These are phyloP conservation scores for Tinamus guttatus DNA, from an alignment of 2,113 vertebrate species.

Conservation along the genomic window DNA sequence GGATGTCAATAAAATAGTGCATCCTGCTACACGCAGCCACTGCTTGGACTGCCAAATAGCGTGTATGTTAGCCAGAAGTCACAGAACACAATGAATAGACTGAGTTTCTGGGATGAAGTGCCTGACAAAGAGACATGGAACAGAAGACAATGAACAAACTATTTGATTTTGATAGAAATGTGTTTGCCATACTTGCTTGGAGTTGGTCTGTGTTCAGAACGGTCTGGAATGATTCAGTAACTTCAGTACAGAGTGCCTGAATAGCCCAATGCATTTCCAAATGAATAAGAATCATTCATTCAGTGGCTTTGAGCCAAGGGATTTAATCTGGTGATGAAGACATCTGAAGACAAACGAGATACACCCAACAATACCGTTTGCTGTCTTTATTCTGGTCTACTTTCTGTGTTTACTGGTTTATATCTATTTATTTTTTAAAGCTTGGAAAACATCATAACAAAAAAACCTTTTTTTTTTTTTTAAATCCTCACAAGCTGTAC, in stretches of 20 bases:
- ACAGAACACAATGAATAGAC: slow-evolving; percentile 11
- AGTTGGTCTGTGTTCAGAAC: not conserved
- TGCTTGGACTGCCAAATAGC: not conserved
- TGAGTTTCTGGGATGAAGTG: slow-evolving; percentile 28
- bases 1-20: not conserved
- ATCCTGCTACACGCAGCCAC: not conserved
- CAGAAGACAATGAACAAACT: slow-evolving; percentile 31
- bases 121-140: slow-evolving; percentile 8
- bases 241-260: not conserved
- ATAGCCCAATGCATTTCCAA: not conserved
- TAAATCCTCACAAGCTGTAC: not conserved
- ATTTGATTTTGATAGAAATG: not conserved
- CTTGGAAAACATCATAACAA: not conserved
- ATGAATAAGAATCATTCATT: not conserved
- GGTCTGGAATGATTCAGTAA: not conserved
- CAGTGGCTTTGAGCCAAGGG: not conserved
- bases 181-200: not conserved
- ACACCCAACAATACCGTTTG: not conserved
- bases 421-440: not conserved
- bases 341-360: not conserved
- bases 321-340: not conserved
- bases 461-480: not conserved
- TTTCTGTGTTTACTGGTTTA: not conserved
- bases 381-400: not conserved
- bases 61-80: not conserved